phyloP scores from a whole-genome alignment of 2,888 invertebrate genomes.

The Tenodera sinensis region DNA sequence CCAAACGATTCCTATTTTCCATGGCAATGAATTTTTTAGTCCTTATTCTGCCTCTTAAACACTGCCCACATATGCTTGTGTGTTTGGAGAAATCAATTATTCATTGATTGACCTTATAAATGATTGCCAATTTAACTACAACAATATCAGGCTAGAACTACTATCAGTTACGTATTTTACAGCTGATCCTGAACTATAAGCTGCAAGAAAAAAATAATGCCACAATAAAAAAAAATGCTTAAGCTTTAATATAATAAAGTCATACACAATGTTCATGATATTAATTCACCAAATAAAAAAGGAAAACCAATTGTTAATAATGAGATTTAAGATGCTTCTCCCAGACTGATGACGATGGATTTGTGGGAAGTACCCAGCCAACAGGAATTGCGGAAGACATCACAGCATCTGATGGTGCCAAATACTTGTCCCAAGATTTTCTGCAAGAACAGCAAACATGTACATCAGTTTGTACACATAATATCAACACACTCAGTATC shows the following conservation, averaged over 20 bases:
- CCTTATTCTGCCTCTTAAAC: no score
- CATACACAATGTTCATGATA: background rate
- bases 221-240: background rate
- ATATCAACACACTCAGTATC: constrained; percentile 12
- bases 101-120: no score
- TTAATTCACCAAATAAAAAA: background rate
- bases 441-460: constrained; percentile 41
- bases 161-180: no score
- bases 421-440: constrained; percentile 50
- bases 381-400: constrained; percentile 61
- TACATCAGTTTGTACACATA: constrained; percentile 42
- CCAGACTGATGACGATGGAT: constrained; percentile 47
- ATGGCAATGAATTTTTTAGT: no score
- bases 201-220: no score
- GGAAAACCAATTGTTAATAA: background rate
- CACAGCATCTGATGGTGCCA: constrained; percentile 43
- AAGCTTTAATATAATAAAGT: background rate
- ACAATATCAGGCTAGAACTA: no score
- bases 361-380: constrained; percentile 66
- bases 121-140: no score
- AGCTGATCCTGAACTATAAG: no score
- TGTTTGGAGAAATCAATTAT: no score
- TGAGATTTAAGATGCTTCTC: constrained; percentile 34
- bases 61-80: no score
- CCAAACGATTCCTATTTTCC: no score